Evolutionary conservation across 1,140 invertebrate species (phyloP).

Genomic region (Drosophila teissieri): DNA sequence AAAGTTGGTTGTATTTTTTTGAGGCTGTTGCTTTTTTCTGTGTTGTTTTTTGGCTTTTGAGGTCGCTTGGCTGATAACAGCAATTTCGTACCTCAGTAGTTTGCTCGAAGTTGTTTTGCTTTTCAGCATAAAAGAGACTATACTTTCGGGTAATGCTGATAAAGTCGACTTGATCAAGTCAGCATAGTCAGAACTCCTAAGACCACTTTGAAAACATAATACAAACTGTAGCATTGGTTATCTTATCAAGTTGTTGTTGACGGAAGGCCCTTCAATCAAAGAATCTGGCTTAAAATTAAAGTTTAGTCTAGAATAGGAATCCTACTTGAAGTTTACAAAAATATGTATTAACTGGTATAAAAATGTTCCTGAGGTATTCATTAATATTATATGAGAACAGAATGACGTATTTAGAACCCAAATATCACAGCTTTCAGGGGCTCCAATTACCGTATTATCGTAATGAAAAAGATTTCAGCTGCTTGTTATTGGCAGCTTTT

Average conservation of each 20-base stretch:
- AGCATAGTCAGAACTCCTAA: slow-evolving; percentile 8
- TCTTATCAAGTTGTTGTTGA: slow-evolving; percentile 10
- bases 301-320: background rate
- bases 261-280: slow-evolving; percentile 2
- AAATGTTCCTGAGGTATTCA: too few species aligned
- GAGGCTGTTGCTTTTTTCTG: slow-evolving; percentile 24
- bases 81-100: slow-evolving; percentile 38
- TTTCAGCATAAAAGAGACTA: slow-evolving; percentile 48
- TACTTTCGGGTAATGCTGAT: slow-evolving; percentile 26
- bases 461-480: background rate
- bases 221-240: slow-evolving; percentile 5
- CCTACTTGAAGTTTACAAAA: background rate
- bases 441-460: background rate
- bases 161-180: slow-evolving; percentile 11
- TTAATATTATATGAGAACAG: too few species aligned
- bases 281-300: background rate
- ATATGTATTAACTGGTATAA: too few species aligned
- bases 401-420: too few species aligned
- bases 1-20: slow-evolving; percentile 43
- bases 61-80: slow-evolving; percentile 69
- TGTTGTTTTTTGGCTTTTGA: slow-evolving; percentile 68
- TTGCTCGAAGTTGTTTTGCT: slow-evolving; percentile 27
- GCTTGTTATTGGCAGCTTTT: background rate
- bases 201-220: slow-evolving; percentile 22
- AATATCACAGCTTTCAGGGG: background rate